Base-by-base conservation (phyloP, 2,888 invertebrate genomes). In the Sarcophaga variegata region DNA sequence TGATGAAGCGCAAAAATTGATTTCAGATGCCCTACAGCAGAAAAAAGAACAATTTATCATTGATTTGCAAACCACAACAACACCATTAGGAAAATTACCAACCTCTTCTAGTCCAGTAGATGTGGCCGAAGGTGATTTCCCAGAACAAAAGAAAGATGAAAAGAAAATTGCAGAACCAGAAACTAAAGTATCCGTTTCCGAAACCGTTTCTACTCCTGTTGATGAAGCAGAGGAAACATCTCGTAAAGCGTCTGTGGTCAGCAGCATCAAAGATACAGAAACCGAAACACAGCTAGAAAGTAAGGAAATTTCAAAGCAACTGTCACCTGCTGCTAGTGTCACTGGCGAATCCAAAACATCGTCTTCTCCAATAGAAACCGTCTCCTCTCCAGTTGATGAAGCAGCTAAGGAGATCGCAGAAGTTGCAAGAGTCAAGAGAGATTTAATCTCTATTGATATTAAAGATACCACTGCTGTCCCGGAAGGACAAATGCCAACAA, bases 141-240 rank as follows among this genome's bases (percentile, higher is more conserved):
- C 71, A 78, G 3, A 81, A 60, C 59, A 81, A 88, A 6, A 17
- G 0, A 25, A 66, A 37, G 72, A 76, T 17, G 22, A 62, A 49
- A 27, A 20, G 27, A 4, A 25, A 5, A 22, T 49, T 12, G 69
- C 64, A 10, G 8, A 25, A 67, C 25, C 11, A 2, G 69, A 74
- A n/a, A 20, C 64, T 0, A 63, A 77, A 27, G 69, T 80, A 66
- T 22, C 66, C 27, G 25, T 85, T 62, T 5, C 63, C 2, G 75
- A 87, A 14, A 92, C 92, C 1, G 90, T 88, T 8, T 91, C 91
- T 0, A 90, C 90, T 11, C 92, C 92, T 10, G 89, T 91, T 8
- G 90, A 89, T 79, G 89, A 90, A 72, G 88, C 83, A n/a, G 12
- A 81, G 17, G 81, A 69, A 59, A 17, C 49, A 11, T 78, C 78